Evolutionary conservation across 2,888 invertebrate species (phyloP), one percentile per base, ranked within the genome.

Genomic region (Dusona sp.): DNA sequence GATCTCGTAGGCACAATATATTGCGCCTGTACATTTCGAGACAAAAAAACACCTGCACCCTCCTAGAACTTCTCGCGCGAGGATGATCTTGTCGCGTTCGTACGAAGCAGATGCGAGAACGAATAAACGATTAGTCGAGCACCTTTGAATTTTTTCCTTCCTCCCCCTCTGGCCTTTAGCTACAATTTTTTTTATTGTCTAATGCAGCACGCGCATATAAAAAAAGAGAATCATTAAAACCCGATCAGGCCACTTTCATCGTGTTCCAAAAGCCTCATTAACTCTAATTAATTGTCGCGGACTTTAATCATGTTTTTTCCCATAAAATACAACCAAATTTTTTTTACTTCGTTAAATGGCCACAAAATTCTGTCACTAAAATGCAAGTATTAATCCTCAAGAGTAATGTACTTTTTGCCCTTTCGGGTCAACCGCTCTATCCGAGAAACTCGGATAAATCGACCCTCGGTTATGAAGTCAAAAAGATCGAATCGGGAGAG

Each of bases 381-480:
- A 48, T 19, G 19, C 1, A 48, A 6, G 19, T 2, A 22, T 22
- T 11, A 7, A 22, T 22, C 54, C 22, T 54, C 54, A 22, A 2
- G 19, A 54, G 0, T 25, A 9, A 22, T 2, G 25, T 54, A 54
- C 7, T 22, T 22, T 11, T 22, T 11, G 19, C 1, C 7, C 19
- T 70, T 9, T n/a, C 9, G 70, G 25, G 70, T 70, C 70, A 48
- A 70, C 2, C 29, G 9, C n/a, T 70, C 29, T 25, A 48, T 42
- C 22, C n/a, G 36, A 22, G 33, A 77, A 77, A 48, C 45, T 48
- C 25, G 16, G 16, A 8, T 22, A n/a, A 19, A 73, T 73, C 36
- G 85, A 88, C 79, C 89, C 90, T 87, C 90, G 61, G 89, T 86
- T 90, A 87, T 74, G 38, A 57, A 83, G 77, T 81, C 85, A 54